A percentile compares a stretch with the other conserved stretches of the same genome.
Conservation (phyloP, 2,797 vertebrate species). For the Enteromius radiatus region DNA sequence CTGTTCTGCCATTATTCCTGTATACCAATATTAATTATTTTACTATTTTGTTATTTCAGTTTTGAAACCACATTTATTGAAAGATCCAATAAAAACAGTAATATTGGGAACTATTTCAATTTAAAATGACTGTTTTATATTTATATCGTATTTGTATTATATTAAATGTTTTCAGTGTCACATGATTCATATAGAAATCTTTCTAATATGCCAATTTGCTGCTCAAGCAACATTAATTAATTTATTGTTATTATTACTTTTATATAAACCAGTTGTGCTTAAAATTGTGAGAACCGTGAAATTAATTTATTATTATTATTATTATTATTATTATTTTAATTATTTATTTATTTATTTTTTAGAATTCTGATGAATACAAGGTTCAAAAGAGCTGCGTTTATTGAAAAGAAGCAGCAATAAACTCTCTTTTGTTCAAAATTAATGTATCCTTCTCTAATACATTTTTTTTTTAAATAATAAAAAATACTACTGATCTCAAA, state of each 20-base stretch:
- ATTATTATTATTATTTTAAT: too few relatives aligned
- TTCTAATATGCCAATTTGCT: background rate
- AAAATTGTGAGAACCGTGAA: background rate
- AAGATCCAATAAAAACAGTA: background rate
- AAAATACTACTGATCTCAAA: background rate
- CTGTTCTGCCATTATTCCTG: background rate
- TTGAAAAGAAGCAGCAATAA: fast-evolving
- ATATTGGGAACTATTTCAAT: background rate
- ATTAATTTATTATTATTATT: too few relatives aligned
- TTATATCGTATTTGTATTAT: background rate
- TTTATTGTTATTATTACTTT: background rate
- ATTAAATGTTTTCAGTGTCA: background rate
- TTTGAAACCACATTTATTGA: background rate
- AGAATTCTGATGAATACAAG: background rate
- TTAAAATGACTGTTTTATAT: background rate
- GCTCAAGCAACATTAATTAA: background rate
- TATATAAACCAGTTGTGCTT: background rate
- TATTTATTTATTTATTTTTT: background rate
- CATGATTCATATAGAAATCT: background rate
- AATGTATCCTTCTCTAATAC: background rate
- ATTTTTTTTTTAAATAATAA: background rate
- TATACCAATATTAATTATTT: background rate
- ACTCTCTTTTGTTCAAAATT: background rate
- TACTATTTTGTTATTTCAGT: background rate
- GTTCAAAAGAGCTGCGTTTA: background rate